Evolutionary conservation across 2,113 vertebrate species (phyloP), one percentile per base, ranked within the genome.

Genomic region (Clarias macrocephalus): DNA sequence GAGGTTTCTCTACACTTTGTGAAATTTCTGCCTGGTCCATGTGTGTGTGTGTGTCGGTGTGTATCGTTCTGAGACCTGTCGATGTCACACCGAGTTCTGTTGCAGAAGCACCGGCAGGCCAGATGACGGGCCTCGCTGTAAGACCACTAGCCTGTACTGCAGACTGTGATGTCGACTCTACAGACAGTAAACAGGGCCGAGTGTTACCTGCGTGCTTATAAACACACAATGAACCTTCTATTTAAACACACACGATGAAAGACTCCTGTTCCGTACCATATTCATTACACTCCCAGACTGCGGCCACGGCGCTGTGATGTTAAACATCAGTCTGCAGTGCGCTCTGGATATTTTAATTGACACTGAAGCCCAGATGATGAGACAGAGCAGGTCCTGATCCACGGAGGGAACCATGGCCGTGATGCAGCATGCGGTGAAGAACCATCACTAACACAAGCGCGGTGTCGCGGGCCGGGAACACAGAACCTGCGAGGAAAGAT

Each of bases 201-300:
- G 2, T 5, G 3, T 77, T 54, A 77, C 48, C 75, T 56, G 25
- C 57, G 30, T 54, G 72, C n/a, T 30, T 77, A 21, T 82, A 82
- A 82, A 87, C 80, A 82, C 52, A 19, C 68, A 21, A 1, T 8
- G 5, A 72, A 72, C 15, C 80, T 60, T 59, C 42, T 73, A 65
- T 63, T 82, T 75, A 25, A 82, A 19, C 42, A 63, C 80, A 33
- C 56, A 59, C 48, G 48, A 65, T 87, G 25, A 87, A 63, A 63
- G 80, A 37, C 66, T 63, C 59, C 25, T n/a, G 11, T 42, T 19
- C 15, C 66, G 54, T 21, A 73, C 33, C 13, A 13, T 60, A 28
- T 59, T 81, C 33, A 81, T 82, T 62, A 86, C 28, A 25, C 65
- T 48, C 56, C 8, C 10, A 28, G 83, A 59, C n/a, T 73, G 11